phyloP scores from a whole-genome alignment of 2,113 vertebrate species.

The Paratilapia polleni region DNA sequence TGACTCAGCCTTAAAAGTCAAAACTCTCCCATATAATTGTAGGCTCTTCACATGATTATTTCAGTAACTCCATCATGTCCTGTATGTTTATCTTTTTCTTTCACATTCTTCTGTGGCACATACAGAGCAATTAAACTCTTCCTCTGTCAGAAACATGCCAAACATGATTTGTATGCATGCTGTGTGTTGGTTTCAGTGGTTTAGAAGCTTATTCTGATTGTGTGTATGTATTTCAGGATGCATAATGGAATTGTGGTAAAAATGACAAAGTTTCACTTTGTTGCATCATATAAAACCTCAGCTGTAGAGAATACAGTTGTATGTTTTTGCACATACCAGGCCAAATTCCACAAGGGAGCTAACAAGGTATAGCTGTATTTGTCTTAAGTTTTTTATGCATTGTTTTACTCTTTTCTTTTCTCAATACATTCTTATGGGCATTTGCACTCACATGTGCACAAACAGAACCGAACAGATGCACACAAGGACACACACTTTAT shows the following conservation, averaged over 20 bases:
- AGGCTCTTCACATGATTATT: not conserved
- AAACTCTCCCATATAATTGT: not conserved
- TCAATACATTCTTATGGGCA: not conserved
- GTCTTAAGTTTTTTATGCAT: not conserved
- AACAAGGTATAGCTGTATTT: not conserved
- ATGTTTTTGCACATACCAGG: not conserved
- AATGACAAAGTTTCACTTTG: slow-evolving; percentile 11
- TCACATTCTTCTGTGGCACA: not conserved
- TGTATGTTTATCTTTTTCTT: not conserved
- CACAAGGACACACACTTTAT: not conserved
- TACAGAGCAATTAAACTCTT: not conserved
- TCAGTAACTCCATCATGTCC: slow-evolving; percentile 6
- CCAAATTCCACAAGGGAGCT: not conserved
- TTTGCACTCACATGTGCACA: not conserved
- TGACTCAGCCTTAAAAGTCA: not conserved
- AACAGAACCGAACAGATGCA: not conserved
- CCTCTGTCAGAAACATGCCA: not conserved
- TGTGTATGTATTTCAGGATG: slow-evolving; percentile 10
- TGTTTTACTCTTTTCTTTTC: not conserved
- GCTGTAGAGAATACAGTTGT: not conserved
- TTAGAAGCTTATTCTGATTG: slow-evolving; percentile 18
- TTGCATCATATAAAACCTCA: slow-evolving; percentile 41
- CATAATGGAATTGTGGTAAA: not conserved
- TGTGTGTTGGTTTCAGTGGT: slow-evolving; percentile 8
- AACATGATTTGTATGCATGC: slow-evolving; percentile 17